A percentile compares a stretch with the other conserved stretches of the same genome.
phyloP scores from a whole-genome alignment of 2,888 invertebrate species.

The Drosophila yooni region DNA sequence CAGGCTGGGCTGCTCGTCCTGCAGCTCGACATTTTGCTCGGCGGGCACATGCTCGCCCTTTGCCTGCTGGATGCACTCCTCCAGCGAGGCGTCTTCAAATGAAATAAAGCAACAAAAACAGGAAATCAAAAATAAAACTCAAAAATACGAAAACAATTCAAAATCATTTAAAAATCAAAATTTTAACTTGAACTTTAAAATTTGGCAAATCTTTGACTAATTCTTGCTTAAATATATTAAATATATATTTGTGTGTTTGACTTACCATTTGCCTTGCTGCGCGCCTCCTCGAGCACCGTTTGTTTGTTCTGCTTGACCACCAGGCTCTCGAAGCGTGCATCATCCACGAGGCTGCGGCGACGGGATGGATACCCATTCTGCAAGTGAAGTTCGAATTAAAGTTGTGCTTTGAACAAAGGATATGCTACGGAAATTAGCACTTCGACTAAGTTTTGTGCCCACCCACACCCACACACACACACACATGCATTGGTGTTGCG shows the following conservation, averaged over 20 bases:
- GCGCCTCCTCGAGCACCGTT: constrained; percentile 95
- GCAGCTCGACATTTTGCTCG: constrained; percentile 84
- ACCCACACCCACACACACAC: not conserved
- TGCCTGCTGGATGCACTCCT: constrained; percentile 88
- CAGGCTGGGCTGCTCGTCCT: constrained; percentile 81
- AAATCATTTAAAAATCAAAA: constrained; percentile 5
- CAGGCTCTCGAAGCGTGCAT: constrained; percentile 98
- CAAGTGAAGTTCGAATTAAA: constrained; percentile 65
- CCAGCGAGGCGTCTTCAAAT: constrained; percentile 87
- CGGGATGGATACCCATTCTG: constrained; percentile 99
- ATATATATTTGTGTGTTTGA: constrained; percentile 26
- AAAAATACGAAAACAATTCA: constrained; percentile 38
- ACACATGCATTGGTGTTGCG: not conserved
- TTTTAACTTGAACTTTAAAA: not conserved
- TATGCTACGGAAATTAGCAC: constrained; percentile 68
- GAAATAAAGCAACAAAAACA: constrained; percentile 5
- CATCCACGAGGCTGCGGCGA: constrained; percentile 97
- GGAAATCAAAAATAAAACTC: constrained; percentile 6
- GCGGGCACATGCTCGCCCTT: constrained; percentile 84
- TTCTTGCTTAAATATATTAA: not conserved
- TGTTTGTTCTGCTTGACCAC: constrained; percentile 98
- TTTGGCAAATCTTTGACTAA: no score
- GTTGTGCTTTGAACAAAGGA: constrained; percentile 46
- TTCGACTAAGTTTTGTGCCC: not conserved
- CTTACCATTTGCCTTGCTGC: constrained; percentile 94